Evolutionary conservation across 2,797 vertebrate species (phyloP).

Genomic region (Oophaga sylvatica): DNA sequence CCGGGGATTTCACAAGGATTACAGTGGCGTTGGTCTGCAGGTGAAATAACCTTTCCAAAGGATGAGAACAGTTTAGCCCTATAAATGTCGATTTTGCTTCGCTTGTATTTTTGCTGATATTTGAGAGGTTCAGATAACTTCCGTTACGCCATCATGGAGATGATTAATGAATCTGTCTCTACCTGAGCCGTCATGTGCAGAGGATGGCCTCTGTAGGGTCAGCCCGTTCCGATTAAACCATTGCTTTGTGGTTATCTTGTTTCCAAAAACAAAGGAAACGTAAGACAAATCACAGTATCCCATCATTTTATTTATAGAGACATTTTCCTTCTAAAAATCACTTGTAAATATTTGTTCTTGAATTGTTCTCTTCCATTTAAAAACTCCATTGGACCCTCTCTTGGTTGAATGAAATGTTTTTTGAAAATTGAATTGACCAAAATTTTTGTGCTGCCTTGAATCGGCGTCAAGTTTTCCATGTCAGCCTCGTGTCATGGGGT

Average conservation of each 20-base stretch:
- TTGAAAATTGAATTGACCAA: neutral
- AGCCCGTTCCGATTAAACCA: neutral
- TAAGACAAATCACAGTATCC: neutral
- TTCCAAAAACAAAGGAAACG: slow-evolving; percentile 1
- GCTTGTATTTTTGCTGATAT: slow-evolving; percentile 31
- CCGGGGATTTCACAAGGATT: slow-evolving; percentile 5
- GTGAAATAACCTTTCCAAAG: slow-evolving; percentile 39
- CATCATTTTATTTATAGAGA: neutral
- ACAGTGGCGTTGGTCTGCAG: slow-evolving; percentile 30
- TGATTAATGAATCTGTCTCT: slow-evolving; percentile 36
- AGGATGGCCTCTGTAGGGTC: neutral
- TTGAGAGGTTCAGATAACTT: slow-evolving; percentile 31
- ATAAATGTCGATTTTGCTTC: slow-evolving; percentile 24
- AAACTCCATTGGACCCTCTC: neutral
- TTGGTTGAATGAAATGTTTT: neutral
- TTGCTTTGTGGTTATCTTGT: neutral
- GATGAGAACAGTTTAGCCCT: slow-evolving; percentile 29
- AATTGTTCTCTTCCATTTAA: neutral
- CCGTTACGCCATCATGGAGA: slow-evolving; percentile 21
- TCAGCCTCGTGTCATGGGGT: too few species aligned
- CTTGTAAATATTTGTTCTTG: neutral
- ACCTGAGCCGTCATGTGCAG: slow-evolving; percentile 15
- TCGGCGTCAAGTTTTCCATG: too few species aligned
- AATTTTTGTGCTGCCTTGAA: neutral
- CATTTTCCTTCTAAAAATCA: neutral